These are phyloP conservation scores for Drosophila prostipennis DNA, from an alignment of 2,888 invertebrate species.

Conservation along the genomic window DNA sequence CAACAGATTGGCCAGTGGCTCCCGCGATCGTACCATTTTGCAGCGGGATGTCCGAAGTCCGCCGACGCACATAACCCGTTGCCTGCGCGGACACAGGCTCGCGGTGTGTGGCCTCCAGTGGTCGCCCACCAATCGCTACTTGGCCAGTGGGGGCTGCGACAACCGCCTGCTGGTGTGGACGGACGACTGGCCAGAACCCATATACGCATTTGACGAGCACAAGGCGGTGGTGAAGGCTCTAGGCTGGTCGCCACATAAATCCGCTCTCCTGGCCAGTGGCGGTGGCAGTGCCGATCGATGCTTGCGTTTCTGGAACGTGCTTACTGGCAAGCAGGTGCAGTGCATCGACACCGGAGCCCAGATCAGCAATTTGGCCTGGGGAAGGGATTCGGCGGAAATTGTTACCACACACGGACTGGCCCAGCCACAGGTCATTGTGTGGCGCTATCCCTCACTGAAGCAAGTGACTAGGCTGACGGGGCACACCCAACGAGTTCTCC, in stretches of 20 bases:
- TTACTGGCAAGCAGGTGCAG: constrained; percentile 98
- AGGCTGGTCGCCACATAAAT: constrained; percentile 99
- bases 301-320: constrained; percentile 98
- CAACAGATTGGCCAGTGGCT: constrained; percentile 97
- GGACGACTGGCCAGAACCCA: constrained; percentile 92
- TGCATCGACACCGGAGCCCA: constrained; percentile 98
- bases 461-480: constrained; percentile 98
- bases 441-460: constrained; percentile 98
- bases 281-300: constrained; percentile 99
- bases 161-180: constrained; percentile 86
- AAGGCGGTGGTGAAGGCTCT: constrained; percentile 98
- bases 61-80: constrained; percentile 89
- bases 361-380: constrained; percentile 99
- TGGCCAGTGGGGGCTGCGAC: constrained; percentile 99
- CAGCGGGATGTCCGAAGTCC: constrained; percentile 96
- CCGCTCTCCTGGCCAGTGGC: constrained; percentile 96
- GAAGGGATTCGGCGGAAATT: constrained; percentile 97
- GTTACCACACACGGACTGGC: constrained; percentile 99
- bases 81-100: constrained; percentile 94
- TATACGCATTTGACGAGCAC: constrained; percentile 97
- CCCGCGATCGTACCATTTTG: constrained; percentile 95
- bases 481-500: constrained; percentile 97
- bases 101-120: constrained; percentile 99
- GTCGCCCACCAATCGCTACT: constrained; percentile 98
- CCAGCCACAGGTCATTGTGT: constrained; percentile 98